These are phyloP conservation scores for Chrysodeixis includens DNA, from an alignment of 2,888 invertebrate species.

Conservation along the genomic window DNA sequence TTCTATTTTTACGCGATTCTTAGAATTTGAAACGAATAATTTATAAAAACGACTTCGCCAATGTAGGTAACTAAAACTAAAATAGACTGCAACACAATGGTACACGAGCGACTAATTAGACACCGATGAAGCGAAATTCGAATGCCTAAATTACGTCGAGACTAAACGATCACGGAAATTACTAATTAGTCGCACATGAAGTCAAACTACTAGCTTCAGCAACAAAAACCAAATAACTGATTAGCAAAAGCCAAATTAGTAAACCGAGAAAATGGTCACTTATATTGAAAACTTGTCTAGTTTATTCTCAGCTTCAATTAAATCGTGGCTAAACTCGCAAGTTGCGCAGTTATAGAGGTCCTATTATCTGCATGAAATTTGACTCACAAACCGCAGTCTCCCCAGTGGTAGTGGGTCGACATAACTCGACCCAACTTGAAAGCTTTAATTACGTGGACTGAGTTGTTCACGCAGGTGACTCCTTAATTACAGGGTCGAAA, in stretches of 20 bases:
- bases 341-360: constrained; percentile 81
- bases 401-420: constrained; percentile 79
- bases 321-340: constrained; percentile 80
- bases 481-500: constrained; percentile 86
- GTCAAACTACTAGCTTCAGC: too few relatives aligned
- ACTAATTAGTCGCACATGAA: not conserved
- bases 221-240: not conserved
- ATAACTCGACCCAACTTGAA: constrained; percentile 86
- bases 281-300: constrained; percentile 68
- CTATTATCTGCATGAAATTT: constrained; percentile 87
- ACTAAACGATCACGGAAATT: not conserved
- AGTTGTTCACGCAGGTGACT: constrained; percentile 88
- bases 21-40: too few relatives aligned
- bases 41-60: too few relatives aligned
- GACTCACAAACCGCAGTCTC: constrained; percentile 83
- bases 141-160: not conserved
- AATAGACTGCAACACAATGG: too few relatives aligned
- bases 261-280: constrained; percentile 62
- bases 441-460: constrained; percentile 87
- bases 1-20: too few relatives aligned
- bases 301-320: constrained; percentile 83
- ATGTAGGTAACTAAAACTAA: too few relatives aligned
- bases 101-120: not conserved
- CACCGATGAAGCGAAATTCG: not conserved
- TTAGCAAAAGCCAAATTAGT: constrained; percentile 58